Percentiles rank a stretch among this genome's conserved stretches.
phyloP scores from a whole-genome alignment of 2,113 vertebrate genomes.

The Suncus etruscus region DNA sequence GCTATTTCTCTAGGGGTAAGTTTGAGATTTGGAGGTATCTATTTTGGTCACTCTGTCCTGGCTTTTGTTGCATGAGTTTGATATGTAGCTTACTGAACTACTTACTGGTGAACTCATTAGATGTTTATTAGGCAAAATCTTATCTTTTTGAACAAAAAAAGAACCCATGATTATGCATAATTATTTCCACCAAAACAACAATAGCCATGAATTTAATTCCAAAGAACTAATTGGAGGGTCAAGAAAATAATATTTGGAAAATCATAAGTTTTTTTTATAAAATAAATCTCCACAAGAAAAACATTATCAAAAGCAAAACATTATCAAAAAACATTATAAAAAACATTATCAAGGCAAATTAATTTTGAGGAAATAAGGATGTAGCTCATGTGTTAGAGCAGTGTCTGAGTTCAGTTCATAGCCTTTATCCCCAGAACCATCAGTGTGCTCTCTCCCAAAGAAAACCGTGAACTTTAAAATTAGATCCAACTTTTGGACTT shows the following conservation, averaged over 20 bases:
- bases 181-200: constrained; percentile 39
- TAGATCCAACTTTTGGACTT: neutral
- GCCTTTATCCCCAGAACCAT: too few species aligned
- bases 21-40: constrained; percentile 44
- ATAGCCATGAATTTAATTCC: neutral
- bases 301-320: neutral
- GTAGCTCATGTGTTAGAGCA: neutral
- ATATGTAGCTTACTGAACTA: neutral
- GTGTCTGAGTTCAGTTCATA: neutral
- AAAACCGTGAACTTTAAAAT: constrained; percentile 36
- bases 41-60: neutral
- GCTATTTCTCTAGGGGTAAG: neutral
- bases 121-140: constrained; percentile 45
- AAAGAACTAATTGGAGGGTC: neutral
- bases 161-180: neutral
- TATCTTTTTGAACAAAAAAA: constrained; percentile 42
- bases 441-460: too few species aligned
- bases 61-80: constrained; percentile 21
- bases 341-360: constrained; percentile 42
- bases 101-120: constrained; percentile 45
- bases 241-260: constrained; percentile 41
- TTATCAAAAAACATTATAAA: constrained; percentile 9
- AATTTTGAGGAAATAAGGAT: neutral
- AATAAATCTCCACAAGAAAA: neutral
- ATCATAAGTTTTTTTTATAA: constrained; percentile 59